Evolutionary conservation across 1,140 invertebrate species (phyloP).

Genomic region (Probaryconus sp.): DNA sequence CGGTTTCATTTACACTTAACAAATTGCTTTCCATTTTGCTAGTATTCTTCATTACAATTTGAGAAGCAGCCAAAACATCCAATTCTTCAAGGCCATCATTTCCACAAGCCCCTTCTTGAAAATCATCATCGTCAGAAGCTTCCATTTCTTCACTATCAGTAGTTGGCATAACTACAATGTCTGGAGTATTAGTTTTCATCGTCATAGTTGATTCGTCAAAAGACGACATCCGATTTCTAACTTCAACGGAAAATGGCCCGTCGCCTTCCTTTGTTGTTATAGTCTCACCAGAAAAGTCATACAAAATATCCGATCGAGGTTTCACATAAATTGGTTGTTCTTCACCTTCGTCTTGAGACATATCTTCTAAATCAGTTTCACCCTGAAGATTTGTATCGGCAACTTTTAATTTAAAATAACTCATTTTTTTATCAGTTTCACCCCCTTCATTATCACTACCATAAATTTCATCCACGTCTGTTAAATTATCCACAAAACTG

Average conservation of each 20-base stretch:
- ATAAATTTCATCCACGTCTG: conserved; percentile 75
- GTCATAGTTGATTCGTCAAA: conserved; percentile 48
- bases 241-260: conserved; percentile 75
- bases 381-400: conserved; percentile 54
- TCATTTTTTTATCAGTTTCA: too few relatives aligned
- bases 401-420: conserved; percentile 49
- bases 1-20: conserved; percentile 51
- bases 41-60: conserved; percentile 73
- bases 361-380: conserved; percentile 74
- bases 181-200: conserved; percentile 27
- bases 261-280: conserved; percentile 76
- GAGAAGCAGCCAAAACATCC: conserved; percentile 67
- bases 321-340: conserved; percentile 60
- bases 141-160: conserved; percentile 76
- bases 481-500: conserved; percentile 70
- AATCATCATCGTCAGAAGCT: conserved; percentile 69
- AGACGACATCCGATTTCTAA: conserved; percentile 73
- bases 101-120: conserved; percentile 63
- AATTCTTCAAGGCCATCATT: conserved; percentile 62
- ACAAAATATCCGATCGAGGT: conserved; percentile 66
- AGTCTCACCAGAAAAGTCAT: conserved; percentile 71
- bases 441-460: conserved; percentile 4
- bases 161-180: conserved; percentile 63
- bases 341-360: conserved; percentile 70
- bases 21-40: conserved; percentile 68